Evolutionary conservation across 2,797 vertebrate genomes (phyloP), one percentile per base, ranked within the genome.

Genomic region (Rhyacichthys aspro): DNA sequence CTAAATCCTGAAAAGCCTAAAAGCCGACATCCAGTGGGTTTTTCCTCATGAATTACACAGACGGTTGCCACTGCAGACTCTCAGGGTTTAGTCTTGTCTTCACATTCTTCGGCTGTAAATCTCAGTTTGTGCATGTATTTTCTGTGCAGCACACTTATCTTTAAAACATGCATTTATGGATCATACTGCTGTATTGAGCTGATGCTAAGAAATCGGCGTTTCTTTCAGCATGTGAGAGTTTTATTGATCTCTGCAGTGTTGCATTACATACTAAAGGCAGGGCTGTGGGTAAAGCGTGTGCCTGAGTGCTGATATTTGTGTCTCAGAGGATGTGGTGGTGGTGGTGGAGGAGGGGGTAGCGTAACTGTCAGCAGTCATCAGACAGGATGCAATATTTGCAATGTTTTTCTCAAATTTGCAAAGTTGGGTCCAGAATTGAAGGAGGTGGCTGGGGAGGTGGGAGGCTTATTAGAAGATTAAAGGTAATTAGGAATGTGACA

Each of bases 191-290:
- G 41, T 53, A 43, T 56, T 66, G 39, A 15, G 49, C 15, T 52
- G 41, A 44, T 43, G 32, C 47, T 33, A 28, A 59, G 59, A 56
- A 68, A 79, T 55, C 3, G 9, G 62, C 45, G 28, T 15, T 18
- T 50, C 19, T 62, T 72, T 60, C 53, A 64, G 53, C 19, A 48
- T 73, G 62, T 18, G 32, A 62, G 63, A 53, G 62, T 64, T 70
- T 68, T 58, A 79, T 79, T 50, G 69, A 79, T 79, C 55, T 41
- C 50, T 43, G 53, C 38, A 57, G 48, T 44, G 55, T 52, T 55
- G 50, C 19, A 44, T 65, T 63, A 43, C 56, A 53, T 46, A 59
- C 50, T 55, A 18, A 53, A 68, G 48, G 50, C 52, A 34, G 33
- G 43, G 7, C 15, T 55, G 47, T 34, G 33, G 52, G 47, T 47